Percentiles rank a stretch among this genome's conserved stretches.
These are phyloP conservation scores for Holocentrus rufus DNA, from an alignment of 2,797 vertebrate species.

Conservation along the genomic window DNA sequence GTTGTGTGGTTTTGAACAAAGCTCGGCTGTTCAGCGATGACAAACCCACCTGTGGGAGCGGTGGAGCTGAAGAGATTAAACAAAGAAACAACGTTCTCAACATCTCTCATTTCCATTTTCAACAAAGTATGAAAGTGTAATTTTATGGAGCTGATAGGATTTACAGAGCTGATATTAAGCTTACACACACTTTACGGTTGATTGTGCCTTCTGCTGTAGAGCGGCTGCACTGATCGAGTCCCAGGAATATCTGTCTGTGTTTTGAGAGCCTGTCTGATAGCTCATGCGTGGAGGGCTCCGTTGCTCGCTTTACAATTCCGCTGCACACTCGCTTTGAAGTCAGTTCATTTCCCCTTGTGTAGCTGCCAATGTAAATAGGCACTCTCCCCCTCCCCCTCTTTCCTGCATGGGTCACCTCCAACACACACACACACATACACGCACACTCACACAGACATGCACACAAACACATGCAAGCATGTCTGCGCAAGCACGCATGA, in stretches of 20 bases:
- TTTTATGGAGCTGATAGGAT: background rate
- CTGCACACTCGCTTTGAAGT: slow-evolving; percentile 85
- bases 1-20: too few species aligned
- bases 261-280: slow-evolving; percentile 70
- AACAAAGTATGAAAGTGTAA: slow-evolving; percentile 12
- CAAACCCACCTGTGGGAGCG: too few species aligned
- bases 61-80: background rate
- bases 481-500: slow-evolving; percentile 60
- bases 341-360: slow-evolving; percentile 83
- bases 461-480: slow-evolving; percentile 38
- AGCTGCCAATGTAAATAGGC: slow-evolving; percentile 86
- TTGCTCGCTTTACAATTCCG: slow-evolving; percentile 77
- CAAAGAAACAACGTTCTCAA: slow-evolving; percentile 6
- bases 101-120: slow-evolving; percentile 10
- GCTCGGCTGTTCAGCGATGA: too few species aligned
- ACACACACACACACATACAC: slow-evolving; percentile 43
- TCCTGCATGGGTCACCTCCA: slow-evolving; percentile 77
- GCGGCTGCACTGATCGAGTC: slow-evolving; percentile 21
- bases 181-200: slow-evolving; percentile 1
- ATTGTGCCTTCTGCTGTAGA: slow-evolving; percentile 22
- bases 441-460: slow-evolving; percentile 34
- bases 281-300: slow-evolving; percentile 75
- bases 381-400: slow-evolving; percentile 72
- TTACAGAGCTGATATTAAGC: slow-evolving; percentile 6
- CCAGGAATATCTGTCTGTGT: slow-evolving; percentile 72